phyloP scores from a whole-genome alignment of 2,113 vertebrate species.

The Craseonycteris thonglongyai region DNA sequence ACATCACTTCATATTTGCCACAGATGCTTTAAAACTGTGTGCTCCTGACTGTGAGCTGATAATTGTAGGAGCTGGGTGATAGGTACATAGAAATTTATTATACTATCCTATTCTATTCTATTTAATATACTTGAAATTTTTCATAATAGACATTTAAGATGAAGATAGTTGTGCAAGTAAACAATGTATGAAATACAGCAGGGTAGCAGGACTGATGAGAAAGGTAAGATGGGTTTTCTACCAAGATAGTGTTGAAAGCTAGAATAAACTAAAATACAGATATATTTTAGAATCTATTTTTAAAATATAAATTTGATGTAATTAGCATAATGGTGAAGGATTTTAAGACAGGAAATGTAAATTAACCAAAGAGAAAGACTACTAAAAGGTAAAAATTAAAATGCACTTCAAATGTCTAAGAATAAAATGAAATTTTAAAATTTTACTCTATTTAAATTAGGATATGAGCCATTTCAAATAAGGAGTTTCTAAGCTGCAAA shows the following conservation, averaged over 20 bases:
- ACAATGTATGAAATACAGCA: background rate
- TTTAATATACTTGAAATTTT: background rate
- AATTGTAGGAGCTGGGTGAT: background rate
- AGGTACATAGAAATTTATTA: background rate
- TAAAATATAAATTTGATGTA: background rate
- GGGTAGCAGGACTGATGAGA: background rate
- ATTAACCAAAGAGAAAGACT: background rate
- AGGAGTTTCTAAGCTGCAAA: background rate
- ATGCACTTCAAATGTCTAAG: slow-evolving; percentile 38
- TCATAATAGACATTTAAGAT: slow-evolving; percentile 27
- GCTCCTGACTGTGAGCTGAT: background rate
- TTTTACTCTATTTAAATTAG: slow-evolving; percentile 25
- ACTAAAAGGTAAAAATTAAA: background rate
- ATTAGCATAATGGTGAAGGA: background rate
- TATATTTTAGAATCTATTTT: slow-evolving; percentile 12
- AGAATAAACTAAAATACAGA: slow-evolving; percentile 5
- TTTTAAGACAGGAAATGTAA: slow-evolving; percentile 7
- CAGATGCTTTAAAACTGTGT: slow-evolving; percentile 14
- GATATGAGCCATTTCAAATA: slow-evolving; percentile 12
- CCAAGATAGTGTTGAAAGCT: background rate
- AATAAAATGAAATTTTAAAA: slow-evolving; percentile 11
- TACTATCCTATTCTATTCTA: background rate
- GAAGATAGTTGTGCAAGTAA: background rate
- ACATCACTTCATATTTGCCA: background rate
- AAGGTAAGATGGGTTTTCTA: background rate